Base-by-base conservation (phyloP, 2,888 invertebrate genomes). In the Drosophila paucipuncta region DNA sequence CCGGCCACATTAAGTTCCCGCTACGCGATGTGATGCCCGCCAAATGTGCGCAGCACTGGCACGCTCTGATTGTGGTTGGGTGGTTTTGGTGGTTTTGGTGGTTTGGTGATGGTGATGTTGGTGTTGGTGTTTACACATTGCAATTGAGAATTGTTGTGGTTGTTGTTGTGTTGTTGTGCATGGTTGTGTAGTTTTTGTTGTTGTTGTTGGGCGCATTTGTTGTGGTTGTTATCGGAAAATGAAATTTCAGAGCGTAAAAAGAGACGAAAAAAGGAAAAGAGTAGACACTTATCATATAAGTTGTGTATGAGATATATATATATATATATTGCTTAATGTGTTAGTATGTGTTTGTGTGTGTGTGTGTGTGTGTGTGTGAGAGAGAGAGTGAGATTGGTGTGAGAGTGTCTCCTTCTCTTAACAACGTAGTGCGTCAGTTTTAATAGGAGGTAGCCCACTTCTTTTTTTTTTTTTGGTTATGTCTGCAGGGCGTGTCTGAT, bases 1-100 rank as follows among this genome's bases (percentile, higher is more conserved):
- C 71, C 84, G 75, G 68, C 82, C 86, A 82, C 89, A 62, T 75
- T 90, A 85, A 93, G 91, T 88, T 93, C 93, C 92, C 93, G 93
- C 93, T 93, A 93, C 93, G 93, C 93, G 91, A 92, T 92, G 88
- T 93, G 93, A 92, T 93, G 93, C 86, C 93, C 93, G 87, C 93
- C 93, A 91, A 93, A 93, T 89, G 93, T 93, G 90, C 93, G 93
- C 84, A 93, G 93, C 83, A 93, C 93, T 86, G 93, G 93, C 90
- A 93, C 92, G 91, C 93, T 93, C 93, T 93, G 82, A 68, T 76
- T 82, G 73, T 81, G 41, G 69, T 71, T 73, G 66, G 73, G 55
- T 61, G 76, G 61, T 67, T 60, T 30, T 33, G 22, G 22, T 22
- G 22, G 22, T 22, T 22, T 22, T 22, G 53, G 71, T 65, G 54